Evolutionary conservation across 2,888 invertebrate species (phyloP).

Genomic region (Lasioglossum zephyrum): DNA sequence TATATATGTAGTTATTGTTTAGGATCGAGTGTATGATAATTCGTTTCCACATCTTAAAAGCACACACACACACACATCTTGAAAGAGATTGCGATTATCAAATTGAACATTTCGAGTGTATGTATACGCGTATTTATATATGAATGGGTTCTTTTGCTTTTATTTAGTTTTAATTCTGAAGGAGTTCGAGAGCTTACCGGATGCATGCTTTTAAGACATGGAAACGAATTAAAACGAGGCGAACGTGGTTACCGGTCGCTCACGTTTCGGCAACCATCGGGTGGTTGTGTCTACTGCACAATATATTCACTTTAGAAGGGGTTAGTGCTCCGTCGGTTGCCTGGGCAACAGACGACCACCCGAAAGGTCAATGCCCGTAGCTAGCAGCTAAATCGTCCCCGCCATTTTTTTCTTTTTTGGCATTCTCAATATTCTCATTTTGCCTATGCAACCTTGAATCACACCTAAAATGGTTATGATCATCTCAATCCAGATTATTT

Average conservation of each 20-base stretch:
- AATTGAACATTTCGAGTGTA: neutral
- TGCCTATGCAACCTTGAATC: conserved; percentile 4
- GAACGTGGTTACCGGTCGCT: conserved; percentile 42
- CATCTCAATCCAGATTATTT: neutral
- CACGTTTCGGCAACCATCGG: conserved; percentile 53
- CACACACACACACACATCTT: neutral
- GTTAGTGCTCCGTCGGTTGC: conserved; percentile 74
- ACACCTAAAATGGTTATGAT: neutral
- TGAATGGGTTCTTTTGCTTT: neutral
- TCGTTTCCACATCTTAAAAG: conserved; percentile 54
- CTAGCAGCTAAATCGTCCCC: conserved; percentile 33
- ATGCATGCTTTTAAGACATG: conserved; percentile 60
- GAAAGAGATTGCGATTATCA: neutral
- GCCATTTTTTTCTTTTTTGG: conserved; percentile 28
- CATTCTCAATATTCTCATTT: neutral
- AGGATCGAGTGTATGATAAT: conserved; percentile 12
- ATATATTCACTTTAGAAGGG: conserved; percentile 64
- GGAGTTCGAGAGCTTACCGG: neutral
- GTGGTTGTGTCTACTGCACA: conserved; percentile 55
- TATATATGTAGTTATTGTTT: neutral
- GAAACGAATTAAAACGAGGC: conserved; percentile 53
- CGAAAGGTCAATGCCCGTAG: conserved; percentile 72
- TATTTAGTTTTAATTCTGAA: neutral
- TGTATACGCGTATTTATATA: neutral
- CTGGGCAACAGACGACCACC: conserved; percentile 71